phyloP scores from a whole-genome alignment of 2,888 invertebrate species.

The Lepidocyrtoides sp. region DNA sequence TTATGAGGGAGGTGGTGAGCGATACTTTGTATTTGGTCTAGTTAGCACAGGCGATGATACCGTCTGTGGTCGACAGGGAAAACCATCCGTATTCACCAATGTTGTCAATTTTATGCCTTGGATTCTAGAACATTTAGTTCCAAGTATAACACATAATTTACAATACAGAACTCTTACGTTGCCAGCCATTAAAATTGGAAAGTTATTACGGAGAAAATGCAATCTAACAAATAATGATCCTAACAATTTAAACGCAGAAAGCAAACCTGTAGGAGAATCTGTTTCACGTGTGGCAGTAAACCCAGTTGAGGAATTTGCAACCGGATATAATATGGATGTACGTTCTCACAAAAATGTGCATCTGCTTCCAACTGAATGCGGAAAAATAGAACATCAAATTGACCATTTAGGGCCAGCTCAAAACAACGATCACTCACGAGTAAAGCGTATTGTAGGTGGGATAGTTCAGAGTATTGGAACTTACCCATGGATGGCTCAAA shows the following conservation, averaged over 20 bases:
- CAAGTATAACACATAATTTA: slow-evolving; percentile 56
- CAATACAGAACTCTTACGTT: no score
- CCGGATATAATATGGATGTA: slow-evolving; percentile 62
- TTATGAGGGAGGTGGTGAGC: neutral
- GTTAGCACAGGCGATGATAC: slow-evolving; percentile 78
- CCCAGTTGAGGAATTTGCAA: slow-evolving; percentile 66
- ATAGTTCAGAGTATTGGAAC: slow-evolving; percentile 46
- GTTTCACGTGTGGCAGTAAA: neutral
- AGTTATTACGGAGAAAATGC: no score
- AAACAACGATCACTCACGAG: slow-evolving; percentile 8
- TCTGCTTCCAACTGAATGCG: slow-evolving; percentile 77
- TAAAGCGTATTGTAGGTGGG: slow-evolving; percentile 81
- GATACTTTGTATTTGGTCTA: slow-evolving; percentile 75
- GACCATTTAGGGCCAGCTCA: neutral
- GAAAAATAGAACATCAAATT: slow-evolving; percentile 15
- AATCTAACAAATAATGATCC: no score
- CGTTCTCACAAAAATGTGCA: slow-evolving; percentile 45
- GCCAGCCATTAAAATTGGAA: no score
- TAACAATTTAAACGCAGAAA: neutral
- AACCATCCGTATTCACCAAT: slow-evolving; percentile 75
- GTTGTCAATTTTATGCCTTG: slow-evolving; percentile 68
- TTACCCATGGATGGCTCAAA: slow-evolving; percentile 76
- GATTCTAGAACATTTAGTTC: slow-evolving; percentile 67
- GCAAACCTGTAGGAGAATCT: neutral
- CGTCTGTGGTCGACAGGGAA: slow-evolving; percentile 72